phyloP scores from a whole-genome alignment of 2,113 vertebrate genomes.

The Orcinus orca region DNA sequence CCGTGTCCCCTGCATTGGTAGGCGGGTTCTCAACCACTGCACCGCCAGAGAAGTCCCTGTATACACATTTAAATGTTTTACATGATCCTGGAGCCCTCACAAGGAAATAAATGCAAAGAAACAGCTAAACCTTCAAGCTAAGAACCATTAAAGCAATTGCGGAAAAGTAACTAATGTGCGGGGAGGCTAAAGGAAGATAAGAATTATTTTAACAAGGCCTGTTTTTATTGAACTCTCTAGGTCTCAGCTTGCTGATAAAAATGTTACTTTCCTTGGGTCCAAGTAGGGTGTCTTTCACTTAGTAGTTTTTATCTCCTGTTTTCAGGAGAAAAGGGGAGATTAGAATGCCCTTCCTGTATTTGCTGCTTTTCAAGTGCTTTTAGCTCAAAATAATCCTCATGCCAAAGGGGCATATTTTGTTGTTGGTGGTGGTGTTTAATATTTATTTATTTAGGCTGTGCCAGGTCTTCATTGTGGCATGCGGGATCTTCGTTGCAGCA shows the following conservation, averaged over 20 bases:
- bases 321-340: background rate
- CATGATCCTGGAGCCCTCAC: background rate
- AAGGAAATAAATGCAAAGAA: background rate
- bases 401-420: background rate
- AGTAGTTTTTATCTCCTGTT: background rate
- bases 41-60: too few relatives aligned
- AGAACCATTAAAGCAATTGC: background rate
- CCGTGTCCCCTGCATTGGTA: too few relatives aligned
- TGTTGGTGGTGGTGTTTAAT: too few relatives aligned
- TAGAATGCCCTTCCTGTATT: background rate
- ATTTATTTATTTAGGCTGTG: too few relatives aligned
- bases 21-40: too few relatives aligned
- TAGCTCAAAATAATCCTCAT: background rate
- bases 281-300: background rate
- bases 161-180: background rate
- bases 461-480: too few relatives aligned
- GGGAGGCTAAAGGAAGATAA: background rate
- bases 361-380: background rate
- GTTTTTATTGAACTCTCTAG: too few relatives aligned
- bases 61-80: background rate
- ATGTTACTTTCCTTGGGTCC: background rate
- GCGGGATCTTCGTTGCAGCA: too few relatives aligned
- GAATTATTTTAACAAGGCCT: background rate
- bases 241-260: background rate
- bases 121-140: background rate